A percentile compares a stretch with the other conserved stretches of the same genome.
These are phyloP conservation scores for Aphaenogaster floridana DNA, from an alignment of 1,140 invertebrate species.

Conservation along the genomic window DNA sequence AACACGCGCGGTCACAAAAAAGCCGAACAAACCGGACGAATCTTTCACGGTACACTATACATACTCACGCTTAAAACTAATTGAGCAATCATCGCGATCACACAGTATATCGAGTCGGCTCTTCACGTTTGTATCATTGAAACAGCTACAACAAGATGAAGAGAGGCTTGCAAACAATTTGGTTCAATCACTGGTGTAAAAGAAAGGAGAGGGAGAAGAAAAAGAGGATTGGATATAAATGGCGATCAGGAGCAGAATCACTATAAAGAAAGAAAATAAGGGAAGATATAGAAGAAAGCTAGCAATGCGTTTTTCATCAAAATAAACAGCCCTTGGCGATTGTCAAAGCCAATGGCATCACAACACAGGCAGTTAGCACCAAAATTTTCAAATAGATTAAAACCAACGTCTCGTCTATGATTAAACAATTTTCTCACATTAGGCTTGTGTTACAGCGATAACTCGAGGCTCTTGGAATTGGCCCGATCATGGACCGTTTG, in stretches of 20 bases:
- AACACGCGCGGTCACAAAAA: slow-evolving; percentile 61
- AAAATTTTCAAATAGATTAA: background rate
- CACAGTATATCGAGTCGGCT: slow-evolving; percentile 29
- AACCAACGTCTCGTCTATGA: slow-evolving; percentile 1
- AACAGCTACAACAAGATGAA: background rate
- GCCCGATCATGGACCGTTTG: slow-evolving; percentile 29
- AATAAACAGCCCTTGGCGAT: background rate
- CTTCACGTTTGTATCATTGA: slow-evolving; percentile 31
- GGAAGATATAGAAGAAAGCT: background rate
- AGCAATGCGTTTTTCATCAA: background rate
- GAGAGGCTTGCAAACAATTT: slow-evolving; percentile 24
- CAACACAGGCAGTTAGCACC: slow-evolving; percentile 13
- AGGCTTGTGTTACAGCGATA: background rate
- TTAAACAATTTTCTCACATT: slow-evolving; percentile 12
- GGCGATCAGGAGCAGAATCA: background rate
- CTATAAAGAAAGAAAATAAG: background rate
- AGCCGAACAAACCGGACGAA: slow-evolving; percentile 21
- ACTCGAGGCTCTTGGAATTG: slow-evolving; percentile 19
- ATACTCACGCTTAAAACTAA: slow-evolving; percentile 70
- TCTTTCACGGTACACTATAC: slow-evolving; percentile 59
- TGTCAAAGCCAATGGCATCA: slow-evolving; percentile 29
- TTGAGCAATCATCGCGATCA: slow-evolving; percentile 70
- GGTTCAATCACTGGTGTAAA: slow-evolving; percentile 1
- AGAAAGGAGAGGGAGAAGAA: background rate
- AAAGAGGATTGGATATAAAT: slow-evolving; percentile 1